Percentiles rank a stretch among this genome's conserved stretches.
phyloP scores from a whole-genome alignment of 1,140 invertebrate species.

The Copidosoma floridanum region DNA sequence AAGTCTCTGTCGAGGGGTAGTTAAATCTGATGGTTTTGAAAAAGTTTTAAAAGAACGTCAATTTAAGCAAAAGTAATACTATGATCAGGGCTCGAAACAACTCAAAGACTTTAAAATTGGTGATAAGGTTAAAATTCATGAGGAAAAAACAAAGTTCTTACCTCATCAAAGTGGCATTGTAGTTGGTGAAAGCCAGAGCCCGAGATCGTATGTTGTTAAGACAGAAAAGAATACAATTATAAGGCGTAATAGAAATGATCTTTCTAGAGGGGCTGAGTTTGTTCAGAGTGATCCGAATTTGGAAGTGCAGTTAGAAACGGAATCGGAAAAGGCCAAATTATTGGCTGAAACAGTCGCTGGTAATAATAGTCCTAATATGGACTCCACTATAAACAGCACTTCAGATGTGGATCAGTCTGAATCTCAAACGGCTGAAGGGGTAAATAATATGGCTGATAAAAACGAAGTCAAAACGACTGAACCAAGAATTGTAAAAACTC shows the following conservation, averaged over 20 bases:
- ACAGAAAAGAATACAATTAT: slow-evolving; percentile 14
- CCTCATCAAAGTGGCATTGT: slow-evolving; percentile 1
- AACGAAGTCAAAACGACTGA: too few species aligned
- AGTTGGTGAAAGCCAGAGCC: background rate
- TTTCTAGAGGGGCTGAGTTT: background rate
- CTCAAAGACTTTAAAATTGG: background rate
- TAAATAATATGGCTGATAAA: too few species aligned
- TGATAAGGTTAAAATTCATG: slow-evolving; percentile 5
- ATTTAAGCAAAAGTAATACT: background rate
- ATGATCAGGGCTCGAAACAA: background rate
- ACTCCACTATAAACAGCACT: too few species aligned
- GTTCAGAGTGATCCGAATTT: background rate
- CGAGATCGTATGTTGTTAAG: slow-evolving; percentile 7
- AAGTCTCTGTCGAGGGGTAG: background rate
- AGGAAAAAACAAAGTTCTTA: background rate
- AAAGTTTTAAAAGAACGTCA: slow-evolving; percentile 1
- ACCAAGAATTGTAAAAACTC: too few species aligned
- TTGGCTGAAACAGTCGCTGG: too few species aligned
- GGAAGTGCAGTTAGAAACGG: too few species aligned
- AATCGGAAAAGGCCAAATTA: too few species aligned
- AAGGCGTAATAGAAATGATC: slow-evolving; percentile 16
- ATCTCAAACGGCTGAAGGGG: too few species aligned
- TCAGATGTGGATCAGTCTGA: too few species aligned
- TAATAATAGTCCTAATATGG: too few species aligned
- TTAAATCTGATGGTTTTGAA: slow-evolving; percentile 5